Evolutionary conservation across 2,888 invertebrate genomes (phyloP), one percentile per base, ranked within the genome.

Genomic region (Apodemia duryi): DNA sequence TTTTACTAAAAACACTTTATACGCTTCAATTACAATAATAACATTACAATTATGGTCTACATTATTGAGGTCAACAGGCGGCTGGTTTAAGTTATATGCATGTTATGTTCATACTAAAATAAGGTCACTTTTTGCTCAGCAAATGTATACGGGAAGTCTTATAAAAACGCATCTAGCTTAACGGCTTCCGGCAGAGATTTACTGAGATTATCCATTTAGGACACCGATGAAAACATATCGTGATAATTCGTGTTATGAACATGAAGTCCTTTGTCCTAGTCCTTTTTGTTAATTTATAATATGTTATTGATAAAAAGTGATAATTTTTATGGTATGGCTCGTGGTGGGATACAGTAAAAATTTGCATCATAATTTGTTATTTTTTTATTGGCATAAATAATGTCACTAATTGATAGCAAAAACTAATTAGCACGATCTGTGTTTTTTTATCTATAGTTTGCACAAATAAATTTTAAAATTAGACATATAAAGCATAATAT

Each of bases 181-280:
- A 69, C 77, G 86, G 86, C 82, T 86, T 85, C 81, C 72, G 67
- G 67, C 72, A 76, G 78, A 83, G 85, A 86, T 86, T 86, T 84
- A 84, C 77, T 65, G 77, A 79, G 86, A 86, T 85, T 84, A 86
- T 84, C 86, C 83, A 72, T 67, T 65, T 69, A 67, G 71, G 68
- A 72, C 72, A 73, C 70, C 68, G 68, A 73, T 75, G 75, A 71
- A 74, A 75, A 76, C 72, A 72, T 75, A 76, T 74, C 69, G 64
- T 62, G 69, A 66, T 70, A 67, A 69, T 70, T 65, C 67, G 70
- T 70, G 70, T 68, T 46, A 66, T 64, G 71, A 70, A 68, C 70
- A 70, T 73, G 66, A 69, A 63, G 51, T 10, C 21, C 7, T 54
- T 54, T 28, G 0, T 21, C 62, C n/a, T n/a, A n/a, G n/a, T n/a